phyloP scores from a whole-genome alignment of 2,113 vertebrate species.

The Thamnophis sirtalis region DNA sequence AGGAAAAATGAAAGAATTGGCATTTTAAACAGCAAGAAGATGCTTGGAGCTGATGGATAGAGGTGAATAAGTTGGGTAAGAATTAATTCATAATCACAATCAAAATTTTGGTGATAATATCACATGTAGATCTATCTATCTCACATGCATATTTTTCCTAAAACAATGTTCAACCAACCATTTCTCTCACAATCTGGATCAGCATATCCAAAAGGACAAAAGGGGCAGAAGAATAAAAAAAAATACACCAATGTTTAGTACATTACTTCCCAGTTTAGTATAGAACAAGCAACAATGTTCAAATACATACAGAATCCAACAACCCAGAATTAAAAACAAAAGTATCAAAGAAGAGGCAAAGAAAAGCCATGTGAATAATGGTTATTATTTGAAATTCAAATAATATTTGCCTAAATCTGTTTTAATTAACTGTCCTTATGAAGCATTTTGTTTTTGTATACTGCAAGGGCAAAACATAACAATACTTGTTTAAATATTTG shows the following conservation, averaged over 20 bases:
- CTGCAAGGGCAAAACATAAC: neutral
- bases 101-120: neutral
- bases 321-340: neutral
- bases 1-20: conserved; percentile 19
- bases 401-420: neutral
- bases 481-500: neutral
- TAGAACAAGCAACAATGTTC: neutral
- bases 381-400: neutral
- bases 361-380: neutral
- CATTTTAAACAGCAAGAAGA: conserved; percentile 27
- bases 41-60: neutral
- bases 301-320: neutral
- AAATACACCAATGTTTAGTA: neutral
- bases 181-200: neutral
- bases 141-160: neutral
- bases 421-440: neutral
- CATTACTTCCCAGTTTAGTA: neutral
- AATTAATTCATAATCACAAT: conserved; percentile 2
- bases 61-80: conserved; percentile 25
- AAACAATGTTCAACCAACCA: neutral
- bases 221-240: neutral
- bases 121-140: neutral
- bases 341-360: neutral
- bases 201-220: neutral
- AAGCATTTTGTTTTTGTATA: neutral